Evolutionary conservation across 2,113 vertebrate genomes (phyloP).

Genomic region (Falcunculus frontatus): DNA sequence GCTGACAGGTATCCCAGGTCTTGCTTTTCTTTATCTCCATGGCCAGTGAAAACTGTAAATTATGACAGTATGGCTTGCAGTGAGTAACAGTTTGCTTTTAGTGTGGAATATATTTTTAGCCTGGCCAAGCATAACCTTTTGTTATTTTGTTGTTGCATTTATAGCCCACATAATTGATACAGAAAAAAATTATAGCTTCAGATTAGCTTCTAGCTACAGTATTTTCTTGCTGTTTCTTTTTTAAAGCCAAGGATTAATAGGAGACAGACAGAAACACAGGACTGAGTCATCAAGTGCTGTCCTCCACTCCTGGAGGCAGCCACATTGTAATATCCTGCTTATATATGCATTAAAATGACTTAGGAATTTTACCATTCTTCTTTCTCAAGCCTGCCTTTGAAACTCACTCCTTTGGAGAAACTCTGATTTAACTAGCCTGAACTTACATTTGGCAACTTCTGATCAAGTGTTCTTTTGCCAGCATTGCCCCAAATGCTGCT

Average conservation of each 20-base stretch:
- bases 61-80: background rate
- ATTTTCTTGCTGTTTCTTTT: background rate
- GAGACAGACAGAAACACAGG: background rate
- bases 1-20: background rate
- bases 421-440: background rate
- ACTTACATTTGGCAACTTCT: background rate
- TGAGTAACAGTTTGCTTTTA: background rate
- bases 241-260: slow-evolving; percentile 21
- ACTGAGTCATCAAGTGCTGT: background rate
- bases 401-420: background rate
- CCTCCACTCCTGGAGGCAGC: background rate
- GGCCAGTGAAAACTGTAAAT: background rate
- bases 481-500: background rate
- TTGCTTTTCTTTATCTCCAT: background rate
- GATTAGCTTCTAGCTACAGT: background rate
- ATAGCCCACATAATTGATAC: background rate
- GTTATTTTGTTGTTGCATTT: slow-evolving; percentile 8
- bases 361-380: background rate
- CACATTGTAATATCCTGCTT: background rate
- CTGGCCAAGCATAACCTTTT: background rate
- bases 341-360: background rate
- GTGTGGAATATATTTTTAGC: background rate
- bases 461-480: background rate
- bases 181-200: background rate
- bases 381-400: background rate